Conservation (phyloP, 1,140 invertebrate genomes). For the Drosophila setifemur region DNA sequence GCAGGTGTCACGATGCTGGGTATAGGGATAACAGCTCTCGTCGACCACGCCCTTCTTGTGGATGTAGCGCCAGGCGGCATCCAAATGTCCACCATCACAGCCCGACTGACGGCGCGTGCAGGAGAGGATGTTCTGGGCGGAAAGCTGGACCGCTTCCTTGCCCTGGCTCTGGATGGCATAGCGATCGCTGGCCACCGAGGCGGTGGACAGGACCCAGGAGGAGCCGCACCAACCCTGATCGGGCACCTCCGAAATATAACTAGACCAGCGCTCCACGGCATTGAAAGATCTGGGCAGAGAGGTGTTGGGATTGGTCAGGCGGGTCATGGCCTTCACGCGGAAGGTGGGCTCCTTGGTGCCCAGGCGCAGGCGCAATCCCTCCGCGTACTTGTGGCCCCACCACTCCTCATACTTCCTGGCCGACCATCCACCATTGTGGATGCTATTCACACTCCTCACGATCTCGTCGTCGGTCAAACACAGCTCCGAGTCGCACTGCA, state of each 20-base stretch:
- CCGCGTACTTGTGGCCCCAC: constrained; percentile 91
- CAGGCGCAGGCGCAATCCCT: constrained; percentile 90
- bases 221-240: constrained; percentile 97
- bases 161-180: constrained; percentile 93
- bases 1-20: constrained; percentile 85
- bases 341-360: constrained; percentile 85
- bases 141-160: constrained; percentile 87
- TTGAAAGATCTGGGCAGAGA: constrained; percentile 89
- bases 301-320: constrained; percentile 85
- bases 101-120: constrained; percentile 91
- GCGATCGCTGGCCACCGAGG: constrained; percentile 90
- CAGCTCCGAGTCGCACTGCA: constrained; percentile 88
- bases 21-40: constrained; percentile 92
- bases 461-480: constrained; percentile 90
- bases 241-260: constrained; percentile 87
- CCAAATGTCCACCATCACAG: constrained; percentile 93
- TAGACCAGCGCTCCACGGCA: constrained; percentile 88
- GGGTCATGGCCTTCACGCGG: constrained; percentile 88
- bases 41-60: constrained; percentile 91
- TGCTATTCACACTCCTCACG: constrained; percentile 86
- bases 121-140: constrained; percentile 92
- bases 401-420: constrained; percentile 92
- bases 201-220: constrained; percentile 96
- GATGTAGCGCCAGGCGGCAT: constrained; percentile 95
- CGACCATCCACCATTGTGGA: constrained; percentile 86